phyloP scores from a whole-genome alignment of 2,113 vertebrate genomes.

The Pomatostomus ruficeps region DNA sequence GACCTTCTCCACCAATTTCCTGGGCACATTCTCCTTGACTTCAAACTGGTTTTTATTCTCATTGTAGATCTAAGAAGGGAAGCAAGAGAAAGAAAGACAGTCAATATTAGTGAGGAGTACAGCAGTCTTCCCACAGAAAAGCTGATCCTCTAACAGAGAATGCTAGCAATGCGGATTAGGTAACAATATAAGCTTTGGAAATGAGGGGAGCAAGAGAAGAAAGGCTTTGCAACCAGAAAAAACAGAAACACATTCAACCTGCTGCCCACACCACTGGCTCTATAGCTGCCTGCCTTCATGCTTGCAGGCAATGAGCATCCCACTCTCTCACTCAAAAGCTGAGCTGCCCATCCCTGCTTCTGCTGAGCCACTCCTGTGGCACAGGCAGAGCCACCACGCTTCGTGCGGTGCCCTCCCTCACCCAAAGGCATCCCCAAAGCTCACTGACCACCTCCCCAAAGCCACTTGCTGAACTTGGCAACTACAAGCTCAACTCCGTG shows the following conservation, averaged over 20 bases:
- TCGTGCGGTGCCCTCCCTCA: background rate
- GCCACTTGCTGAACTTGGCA: background rate
- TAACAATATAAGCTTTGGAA: background rate
- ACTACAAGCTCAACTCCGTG: background rate
- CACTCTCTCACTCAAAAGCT: background rate
- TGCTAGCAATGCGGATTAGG: background rate
- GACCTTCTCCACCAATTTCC: constrained; percentile 92
- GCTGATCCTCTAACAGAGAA: background rate
- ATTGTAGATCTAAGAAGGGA: constrained; percentile 86
- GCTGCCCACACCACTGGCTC: background rate
- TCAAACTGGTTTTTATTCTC: constrained; percentile 95
- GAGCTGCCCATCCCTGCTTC: background rate
- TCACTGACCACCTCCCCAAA: background rate
- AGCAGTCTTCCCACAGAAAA: background rate
- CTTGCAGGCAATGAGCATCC: background rate
- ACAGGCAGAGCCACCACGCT: background rate
- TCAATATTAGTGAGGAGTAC: background rate
- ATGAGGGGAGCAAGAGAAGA: background rate
- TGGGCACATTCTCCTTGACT: constrained; percentile 90
- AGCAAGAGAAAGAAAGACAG: constrained; percentile 19
- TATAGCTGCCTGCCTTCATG: background rate
- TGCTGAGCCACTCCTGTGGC: background rate
- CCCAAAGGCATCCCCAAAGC: background rate
- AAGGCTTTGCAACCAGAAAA: background rate
- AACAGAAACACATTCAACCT: background rate